Base-by-base conservation (phyloP, 2,113 vertebrate species). In the Uropsilus gracilis region DNA sequence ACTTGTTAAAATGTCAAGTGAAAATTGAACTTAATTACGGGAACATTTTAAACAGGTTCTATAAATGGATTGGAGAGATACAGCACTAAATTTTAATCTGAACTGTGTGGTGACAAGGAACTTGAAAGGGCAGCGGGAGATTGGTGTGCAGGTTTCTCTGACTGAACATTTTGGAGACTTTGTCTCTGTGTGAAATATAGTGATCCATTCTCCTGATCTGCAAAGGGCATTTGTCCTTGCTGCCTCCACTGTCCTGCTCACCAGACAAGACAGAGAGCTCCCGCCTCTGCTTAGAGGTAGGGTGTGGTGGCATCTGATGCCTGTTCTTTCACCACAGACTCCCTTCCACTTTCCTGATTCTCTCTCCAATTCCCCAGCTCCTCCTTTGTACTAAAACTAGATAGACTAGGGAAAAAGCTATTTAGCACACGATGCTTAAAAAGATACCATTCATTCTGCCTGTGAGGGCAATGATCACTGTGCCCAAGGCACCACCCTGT, bases 1-100 rank as follows among this genome's bases (percentile, higher is more conserved):
- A 7, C 34, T 86, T 94, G 88, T 86, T 55, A 32, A 94, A 68
- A 89, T 94, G 69, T 64, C 75, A 76, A 18, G 72, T 85, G 14
- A 50, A 73, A 86, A 57, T 37, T 76, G 16, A 30, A 66, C 66
- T 94, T 89, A 89, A 94, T 84, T 73, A 73, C 34, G 57, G 34
- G 32, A 72, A 78, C 68, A 42, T 75, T 75, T 61, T 22, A 48
- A 66, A n/a, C 32, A 66, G 48, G 22, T 53, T 34, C 39, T 55
- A 9, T 64, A 76, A 71, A 13, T 95, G 63, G 83, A 48, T 77
- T 66, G 77, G 68, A 39, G 39, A 83, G 90, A 37, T 59, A 22
- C 2, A 71, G 66, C 12, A 32, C 39, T 86, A 32, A 64, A 26
- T 86, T 75, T 91, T 64, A 46, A 55, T 63, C 61, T 48, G 32